These are phyloP conservation scores for Agapornis canus DNA, from an alignment of 2,797 vertebrate genomes.

Conservation along the genomic window DNA sequence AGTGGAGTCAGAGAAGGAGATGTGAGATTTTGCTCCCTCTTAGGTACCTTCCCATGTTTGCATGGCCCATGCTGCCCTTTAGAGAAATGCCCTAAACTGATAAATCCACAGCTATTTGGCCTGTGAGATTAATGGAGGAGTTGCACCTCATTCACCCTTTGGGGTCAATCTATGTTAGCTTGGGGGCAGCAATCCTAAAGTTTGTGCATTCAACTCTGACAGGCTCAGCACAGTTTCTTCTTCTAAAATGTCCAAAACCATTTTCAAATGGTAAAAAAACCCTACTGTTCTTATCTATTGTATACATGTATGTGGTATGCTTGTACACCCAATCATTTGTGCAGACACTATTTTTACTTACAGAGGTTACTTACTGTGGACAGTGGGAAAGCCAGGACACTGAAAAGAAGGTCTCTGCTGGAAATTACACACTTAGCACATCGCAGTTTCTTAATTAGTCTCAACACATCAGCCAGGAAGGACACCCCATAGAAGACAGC, in stretches of 20 bases:
- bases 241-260: not conserved
- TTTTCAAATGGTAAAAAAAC: not conserved
- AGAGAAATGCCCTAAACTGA: not conserved
- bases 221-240: not conserved
- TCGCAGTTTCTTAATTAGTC: conserved; percentile 71
- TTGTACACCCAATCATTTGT: not conserved
- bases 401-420: conserved; percentile 87
- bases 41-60: not conserved
- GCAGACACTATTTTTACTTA: not conserved
- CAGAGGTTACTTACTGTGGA: conserved; percentile 83
- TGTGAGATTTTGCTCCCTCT: not conserved
- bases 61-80: not conserved
- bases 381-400: conserved; percentile 86
- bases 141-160: not conserved
- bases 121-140: not conserved
- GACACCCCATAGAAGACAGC: conserved; percentile 86
- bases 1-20: not conserved
- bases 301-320: not conserved
- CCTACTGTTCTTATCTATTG: not conserved
- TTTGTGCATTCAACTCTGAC: not conserved
- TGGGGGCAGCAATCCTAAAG: not conserved
- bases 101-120: conserved; percentile 6
- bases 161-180: not conserved
- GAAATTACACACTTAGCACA: conserved; percentile 70
- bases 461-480: conserved; percentile 82